Evolutionary conservation across 2,888 invertebrate species (phyloP).

Genomic region (Amorpha juglandis): DNA sequence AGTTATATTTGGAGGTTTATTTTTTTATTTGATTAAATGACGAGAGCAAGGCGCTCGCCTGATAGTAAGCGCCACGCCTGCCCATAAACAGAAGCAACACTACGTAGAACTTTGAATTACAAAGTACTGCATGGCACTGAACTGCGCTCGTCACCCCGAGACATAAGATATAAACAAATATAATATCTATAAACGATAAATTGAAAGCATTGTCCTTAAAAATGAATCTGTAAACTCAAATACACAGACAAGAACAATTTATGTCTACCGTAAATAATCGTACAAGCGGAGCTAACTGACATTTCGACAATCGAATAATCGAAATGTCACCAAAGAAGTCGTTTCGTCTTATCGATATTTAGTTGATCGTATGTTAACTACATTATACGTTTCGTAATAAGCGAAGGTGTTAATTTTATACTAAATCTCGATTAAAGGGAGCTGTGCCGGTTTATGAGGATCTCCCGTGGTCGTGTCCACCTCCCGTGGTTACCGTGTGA

Average conservation of each 20-base stretch:
- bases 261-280: neutral
- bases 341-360: neutral
- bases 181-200: too few relatives aligned
- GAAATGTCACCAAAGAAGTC: constrained; percentile 3
- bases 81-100: too few relatives aligned
- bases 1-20: too few relatives aligned
- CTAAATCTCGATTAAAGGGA: constrained; percentile 50
- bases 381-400: constrained; percentile 4
- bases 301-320: neutral
- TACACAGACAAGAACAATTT: neutral
- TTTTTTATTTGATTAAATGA: too few relatives aligned
- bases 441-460: constrained; percentile 40
- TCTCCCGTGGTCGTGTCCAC: constrained; percentile 10
- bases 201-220: neutral
- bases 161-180: too few relatives aligned
- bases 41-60: too few relatives aligned
- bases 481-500: constrained; percentile 4
- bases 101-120: too few relatives aligned
- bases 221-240: neutral
- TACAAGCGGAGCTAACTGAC: neutral
- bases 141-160: too few relatives aligned
- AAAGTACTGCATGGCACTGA: too few relatives aligned
- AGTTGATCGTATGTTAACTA: neutral
- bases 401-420: constrained; percentile 39
- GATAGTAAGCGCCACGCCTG: too few relatives aligned